A percentile compares a stretch with the other conserved stretches of the same genome.
Evolutionary conservation across 2,888 invertebrate genomes (phyloP).

Genomic region (Hipparchia sbordonii): DNA sequence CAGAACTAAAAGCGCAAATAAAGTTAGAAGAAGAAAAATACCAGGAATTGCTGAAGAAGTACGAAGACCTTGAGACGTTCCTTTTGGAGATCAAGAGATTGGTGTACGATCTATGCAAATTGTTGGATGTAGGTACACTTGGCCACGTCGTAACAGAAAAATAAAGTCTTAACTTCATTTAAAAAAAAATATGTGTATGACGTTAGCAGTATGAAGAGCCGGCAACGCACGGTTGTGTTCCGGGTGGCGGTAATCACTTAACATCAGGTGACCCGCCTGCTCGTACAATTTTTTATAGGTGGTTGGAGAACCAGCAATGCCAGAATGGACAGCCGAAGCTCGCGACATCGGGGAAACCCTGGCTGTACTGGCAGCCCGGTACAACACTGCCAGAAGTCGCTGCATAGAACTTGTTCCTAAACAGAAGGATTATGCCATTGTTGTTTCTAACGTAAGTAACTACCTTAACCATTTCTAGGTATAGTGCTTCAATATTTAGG

Average conservation of each 20-base stretch:
- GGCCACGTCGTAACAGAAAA: not conserved
- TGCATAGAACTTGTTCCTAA: constrained; percentile 59
- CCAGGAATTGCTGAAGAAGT: constrained; percentile 56
- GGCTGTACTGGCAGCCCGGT: constrained; percentile 66
- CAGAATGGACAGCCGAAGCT: constrained; percentile 75
- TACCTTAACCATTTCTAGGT: not conserved
- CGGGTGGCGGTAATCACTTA: too few species aligned
- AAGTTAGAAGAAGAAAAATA: constrained; percentile 66
- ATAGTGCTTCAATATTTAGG: too few species aligned
- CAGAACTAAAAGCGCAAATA: constrained; percentile 84
- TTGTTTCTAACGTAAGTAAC: constrained; percentile 61
- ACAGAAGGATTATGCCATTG: constrained; percentile 58
- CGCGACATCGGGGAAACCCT: constrained; percentile 73
- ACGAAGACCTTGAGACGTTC: constrained; percentile 66
- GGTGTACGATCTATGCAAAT: constrained; percentile 71
- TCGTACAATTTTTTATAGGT: constrained; percentile 48
- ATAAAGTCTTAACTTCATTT: not conserved
- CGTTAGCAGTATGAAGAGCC: too few species aligned
- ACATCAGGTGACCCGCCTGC: too few species aligned
- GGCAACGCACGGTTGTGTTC: too few species aligned
- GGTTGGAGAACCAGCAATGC: constrained; percentile 67
- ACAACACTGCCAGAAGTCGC: constrained; percentile 61
- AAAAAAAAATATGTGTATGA: too few species aligned
- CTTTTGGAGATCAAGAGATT: constrained; percentile 73
- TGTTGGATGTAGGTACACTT: constrained; percentile 67